Conservation (phyloP, 2,888 invertebrate species). For the Eucera pruinosa region DNA sequence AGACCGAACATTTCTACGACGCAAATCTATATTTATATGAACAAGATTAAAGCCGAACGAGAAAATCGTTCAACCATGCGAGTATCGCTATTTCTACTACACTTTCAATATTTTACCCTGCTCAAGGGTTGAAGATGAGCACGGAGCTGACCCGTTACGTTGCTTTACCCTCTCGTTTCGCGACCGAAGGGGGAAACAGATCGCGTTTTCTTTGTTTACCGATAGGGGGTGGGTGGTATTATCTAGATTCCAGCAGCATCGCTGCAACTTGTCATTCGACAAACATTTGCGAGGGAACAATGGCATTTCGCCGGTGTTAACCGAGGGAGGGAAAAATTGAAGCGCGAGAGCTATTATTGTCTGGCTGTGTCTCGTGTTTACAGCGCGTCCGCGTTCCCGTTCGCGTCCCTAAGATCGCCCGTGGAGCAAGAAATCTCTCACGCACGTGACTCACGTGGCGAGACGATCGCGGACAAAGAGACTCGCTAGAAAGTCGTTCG, state of each 20-base stretch:
- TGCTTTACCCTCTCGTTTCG: not conserved
- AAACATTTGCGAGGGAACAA: conserved; percentile 25
- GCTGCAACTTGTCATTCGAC: conserved; percentile 10
- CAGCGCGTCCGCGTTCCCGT: too few relatives aligned
- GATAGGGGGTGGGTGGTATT: not conserved
- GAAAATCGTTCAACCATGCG: too few relatives aligned
- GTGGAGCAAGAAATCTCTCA: conserved; percentile 42
- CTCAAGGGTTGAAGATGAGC: too few relatives aligned
- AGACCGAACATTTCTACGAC: too few relatives aligned
- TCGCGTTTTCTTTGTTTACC: not conserved
- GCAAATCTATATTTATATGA: too few relatives aligned
- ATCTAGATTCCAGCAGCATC: conserved; percentile 19
- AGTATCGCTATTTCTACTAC: too few relatives aligned
- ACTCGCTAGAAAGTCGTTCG: conserved; percentile 39
- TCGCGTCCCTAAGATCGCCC: conserved; percentile 30
- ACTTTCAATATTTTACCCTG: too few relatives aligned
- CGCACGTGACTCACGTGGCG: conserved; percentile 54
- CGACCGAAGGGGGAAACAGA: not conserved
- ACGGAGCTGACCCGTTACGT: not conserved
- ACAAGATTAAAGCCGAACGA: too few relatives aligned
- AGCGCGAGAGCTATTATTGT: conserved; percentile 41
- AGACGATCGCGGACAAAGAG: conserved; percentile 47
- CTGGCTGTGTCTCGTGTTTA: conserved; percentile 34
- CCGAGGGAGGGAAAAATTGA: conserved; percentile 5
- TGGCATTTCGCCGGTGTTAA: not conserved